Conservation (phyloP, 2,888 invertebrate genomes). For the Anaspis maculata region DNA sequence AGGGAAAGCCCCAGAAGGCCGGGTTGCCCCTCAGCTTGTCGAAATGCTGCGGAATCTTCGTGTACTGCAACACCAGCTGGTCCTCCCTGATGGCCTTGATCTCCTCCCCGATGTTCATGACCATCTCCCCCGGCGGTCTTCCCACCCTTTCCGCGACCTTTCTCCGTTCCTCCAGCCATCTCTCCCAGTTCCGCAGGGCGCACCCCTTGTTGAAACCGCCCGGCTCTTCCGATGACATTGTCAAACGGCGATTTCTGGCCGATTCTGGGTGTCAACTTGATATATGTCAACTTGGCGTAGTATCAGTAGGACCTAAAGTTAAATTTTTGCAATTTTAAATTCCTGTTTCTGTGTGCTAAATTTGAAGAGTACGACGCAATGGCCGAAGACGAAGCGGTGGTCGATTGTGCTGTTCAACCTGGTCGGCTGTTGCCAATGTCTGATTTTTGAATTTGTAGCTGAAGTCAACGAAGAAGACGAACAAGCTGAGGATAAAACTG, state of each 20-base stretch:
- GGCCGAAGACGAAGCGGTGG: too few relatives aligned
- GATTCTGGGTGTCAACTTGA: too few relatives aligned
- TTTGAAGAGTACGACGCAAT: constrained; percentile 2
- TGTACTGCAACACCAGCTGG: constrained; percentile 25
- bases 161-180: constrained; percentile 30
- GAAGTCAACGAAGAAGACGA: constrained; percentile 2
- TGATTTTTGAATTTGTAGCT: too few relatives aligned
- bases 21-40: constrained; percentile 37
- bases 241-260: too few relatives aligned
- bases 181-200: constrained; percentile 32
- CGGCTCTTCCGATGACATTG: neutral
- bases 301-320: too few relatives aligned
- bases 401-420: too few relatives aligned
- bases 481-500: constrained; percentile 22
- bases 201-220: neutral
- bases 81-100: constrained; percentile 27
- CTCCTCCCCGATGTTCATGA: constrained; percentile 30
- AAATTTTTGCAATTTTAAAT: neutral
- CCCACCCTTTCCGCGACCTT: constrained; percentile 18
- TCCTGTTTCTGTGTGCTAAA: neutral
- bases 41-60: constrained; percentile 28
- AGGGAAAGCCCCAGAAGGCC: constrained; percentile 32
- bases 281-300: neutral
- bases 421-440: too few relatives aligned
- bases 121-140: constrained; percentile 23